Conservation (phyloP, 1,140 invertebrate species). For the Aphaenogaster rudis region DNA sequence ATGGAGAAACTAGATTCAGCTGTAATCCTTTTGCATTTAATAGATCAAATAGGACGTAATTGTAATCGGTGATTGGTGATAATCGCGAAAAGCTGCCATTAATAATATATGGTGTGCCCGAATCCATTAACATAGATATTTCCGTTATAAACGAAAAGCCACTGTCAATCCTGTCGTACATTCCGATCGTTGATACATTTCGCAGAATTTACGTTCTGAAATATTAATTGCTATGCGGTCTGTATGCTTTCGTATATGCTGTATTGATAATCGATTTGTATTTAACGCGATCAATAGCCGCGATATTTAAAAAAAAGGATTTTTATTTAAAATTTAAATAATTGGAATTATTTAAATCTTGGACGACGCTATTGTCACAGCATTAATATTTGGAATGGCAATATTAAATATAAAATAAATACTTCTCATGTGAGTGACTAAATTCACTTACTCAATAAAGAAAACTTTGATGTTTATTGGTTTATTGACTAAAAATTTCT, state of each 20-base stretch:
- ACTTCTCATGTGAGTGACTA: neutral
- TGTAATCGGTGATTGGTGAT: constrained; percentile 16
- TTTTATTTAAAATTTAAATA: neutral
- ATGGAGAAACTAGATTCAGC: neutral
- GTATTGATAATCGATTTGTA: constrained; percentile 7
- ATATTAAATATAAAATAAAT: neutral
- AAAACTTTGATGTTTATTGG: neutral
- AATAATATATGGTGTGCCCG: constrained; percentile 11
- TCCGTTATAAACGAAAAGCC: constrained; percentile 21
- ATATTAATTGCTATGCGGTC: constrained; percentile 14
- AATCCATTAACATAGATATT: constrained; percentile 39
- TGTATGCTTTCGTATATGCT: neutral
- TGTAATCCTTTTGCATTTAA: constrained; percentile 34
- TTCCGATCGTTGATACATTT: constrained; percentile 34
- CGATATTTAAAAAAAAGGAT: neutral
- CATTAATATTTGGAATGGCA: neutral
- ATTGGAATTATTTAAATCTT: neutral
- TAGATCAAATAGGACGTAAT: neutral
- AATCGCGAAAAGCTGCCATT: constrained; percentile 8
- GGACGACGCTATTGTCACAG: neutral
- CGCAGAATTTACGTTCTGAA: constrained; percentile 16
- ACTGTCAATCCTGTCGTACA: constrained; percentile 3
- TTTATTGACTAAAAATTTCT: neutral
- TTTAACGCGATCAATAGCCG: neutral
- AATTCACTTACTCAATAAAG: no score